Evolutionary conservation across 2,113 vertebrate genomes (phyloP).

Genomic region (Morone chrysops): DNA sequence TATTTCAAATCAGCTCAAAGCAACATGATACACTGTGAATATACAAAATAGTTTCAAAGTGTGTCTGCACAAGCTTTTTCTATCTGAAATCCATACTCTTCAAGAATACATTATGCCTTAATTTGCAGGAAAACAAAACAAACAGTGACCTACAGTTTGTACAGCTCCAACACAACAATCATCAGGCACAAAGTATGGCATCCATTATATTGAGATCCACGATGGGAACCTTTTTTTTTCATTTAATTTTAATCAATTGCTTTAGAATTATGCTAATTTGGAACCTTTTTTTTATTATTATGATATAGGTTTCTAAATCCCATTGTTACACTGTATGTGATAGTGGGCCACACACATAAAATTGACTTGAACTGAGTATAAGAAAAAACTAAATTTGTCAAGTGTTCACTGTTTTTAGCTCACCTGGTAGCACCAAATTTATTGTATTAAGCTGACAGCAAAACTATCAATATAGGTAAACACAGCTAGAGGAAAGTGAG

Average conservation of each 20-base stretch:
- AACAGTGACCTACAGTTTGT: background rate
- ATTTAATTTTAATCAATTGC: too few species aligned
- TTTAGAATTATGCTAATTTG: too few species aligned
- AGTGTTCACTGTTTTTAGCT: too few species aligned
- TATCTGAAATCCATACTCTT: conserved; percentile 4
- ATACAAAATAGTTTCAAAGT: background rate
- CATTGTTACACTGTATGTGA: too few species aligned
- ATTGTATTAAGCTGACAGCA: background rate
- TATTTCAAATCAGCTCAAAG: conserved; percentile 10
- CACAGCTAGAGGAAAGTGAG: background rate
- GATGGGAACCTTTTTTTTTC: too few species aligned
- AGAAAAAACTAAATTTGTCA: too few species aligned
- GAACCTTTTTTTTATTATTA: too few species aligned
- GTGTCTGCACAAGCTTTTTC: background rate
- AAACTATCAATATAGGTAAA: background rate
- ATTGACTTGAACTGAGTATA: too few species aligned
- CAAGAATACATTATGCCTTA: background rate
- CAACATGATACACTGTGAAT: conserved; percentile 25
- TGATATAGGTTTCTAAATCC: too few species aligned
- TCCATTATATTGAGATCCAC: too few species aligned
- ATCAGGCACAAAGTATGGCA: too few species aligned
- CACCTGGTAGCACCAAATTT: background rate
- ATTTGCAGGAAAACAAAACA: background rate
- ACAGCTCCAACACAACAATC: background rate
- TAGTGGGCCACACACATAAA: too few species aligned